A percentile compares a stretch with the other conserved stretches of the same genome.
phyloP scores from a whole-genome alignment of 2,797 vertebrate species.

The Xiphorhynchus erythropygius region DNA sequence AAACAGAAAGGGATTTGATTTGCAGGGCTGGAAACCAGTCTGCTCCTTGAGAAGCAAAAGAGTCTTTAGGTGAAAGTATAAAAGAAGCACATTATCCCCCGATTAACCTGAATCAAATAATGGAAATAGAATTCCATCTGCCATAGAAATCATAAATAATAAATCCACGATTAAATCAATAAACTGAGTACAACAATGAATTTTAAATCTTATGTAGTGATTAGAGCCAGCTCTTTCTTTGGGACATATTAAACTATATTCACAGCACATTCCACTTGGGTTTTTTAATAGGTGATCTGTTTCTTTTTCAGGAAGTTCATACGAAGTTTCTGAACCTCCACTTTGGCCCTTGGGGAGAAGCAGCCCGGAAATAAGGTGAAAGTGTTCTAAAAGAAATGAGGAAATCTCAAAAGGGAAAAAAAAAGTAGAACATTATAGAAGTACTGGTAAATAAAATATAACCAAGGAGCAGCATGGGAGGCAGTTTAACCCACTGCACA shows the following conservation, averaged over 20 bases:
- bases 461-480: constrained; percentile 15
- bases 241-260: constrained; percentile 34
- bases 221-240: constrained; percentile 52
- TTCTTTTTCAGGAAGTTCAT: constrained; percentile 69
- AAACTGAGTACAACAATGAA: constrained; percentile 22
- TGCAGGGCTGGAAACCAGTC: not conserved
- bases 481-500: constrained; percentile 8
- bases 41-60: not conserved
- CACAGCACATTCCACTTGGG: constrained; percentile 33
- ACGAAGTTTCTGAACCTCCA: constrained; percentile 56
- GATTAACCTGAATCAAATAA: constrained; percentile 41
- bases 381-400: constrained; percentile 49
- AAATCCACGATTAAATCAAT: constrained; percentile 59
- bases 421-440: not conserved
- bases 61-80: not conserved
- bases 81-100: constrained; percentile 11
- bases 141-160: constrained; percentile 50
- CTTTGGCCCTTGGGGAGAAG: not conserved
- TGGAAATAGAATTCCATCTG: constrained; percentile 24
- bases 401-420: constrained; percentile 40
- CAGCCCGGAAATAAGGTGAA: constrained; percentile 56
- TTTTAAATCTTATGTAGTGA: constrained; percentile 34
- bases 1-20: not conserved
- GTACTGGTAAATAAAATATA: constrained; percentile 58
- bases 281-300: constrained; percentile 63